Evolutionary conservation across 2,888 invertebrate species (phyloP).

Genomic region (Hyalella azteca): DNA sequence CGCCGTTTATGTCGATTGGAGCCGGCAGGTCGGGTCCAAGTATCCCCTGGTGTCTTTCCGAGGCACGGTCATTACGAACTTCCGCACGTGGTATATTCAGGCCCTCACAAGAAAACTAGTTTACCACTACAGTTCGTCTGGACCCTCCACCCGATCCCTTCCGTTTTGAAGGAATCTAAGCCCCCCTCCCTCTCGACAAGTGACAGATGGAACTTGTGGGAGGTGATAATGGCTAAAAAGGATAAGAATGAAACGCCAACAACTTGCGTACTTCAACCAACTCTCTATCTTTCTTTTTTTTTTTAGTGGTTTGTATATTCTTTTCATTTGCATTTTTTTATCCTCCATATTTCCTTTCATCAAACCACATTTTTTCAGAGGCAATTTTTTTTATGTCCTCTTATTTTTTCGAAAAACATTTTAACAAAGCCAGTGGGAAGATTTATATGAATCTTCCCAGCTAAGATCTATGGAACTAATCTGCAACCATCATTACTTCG

Average conservation of each 20-base stretch:
- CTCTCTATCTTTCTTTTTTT: not conserved
- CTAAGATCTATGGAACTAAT: conserved; percentile 8
- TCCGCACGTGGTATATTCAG: no score
- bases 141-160: no score
- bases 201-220: no score
- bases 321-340: conserved; percentile 3
- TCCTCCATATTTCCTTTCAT: not conserved
- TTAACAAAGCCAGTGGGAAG: conserved; percentile 29
- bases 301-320: conserved; percentile 25
- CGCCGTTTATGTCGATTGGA: no score
- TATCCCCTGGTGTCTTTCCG: no score
- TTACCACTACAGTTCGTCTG: no score
- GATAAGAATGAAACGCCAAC: conserved; percentile 4
- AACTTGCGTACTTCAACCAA: conserved; percentile 1
- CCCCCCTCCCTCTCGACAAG: no score
- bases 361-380: conserved; percentile 16
- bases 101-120: no score
- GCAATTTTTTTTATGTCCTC: not conserved
- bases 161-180: no score
- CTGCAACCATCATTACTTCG: no score
- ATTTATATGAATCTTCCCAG: not conserved
- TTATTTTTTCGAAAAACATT: conserved; percentile 18
- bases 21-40: no score
- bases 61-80: no score
- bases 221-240: not conserved